Evolutionary conservation across 2,797 vertebrate genomes (phyloP), one percentile per base, ranked within the genome.

Genomic region (Pristis pectinata): DNA sequence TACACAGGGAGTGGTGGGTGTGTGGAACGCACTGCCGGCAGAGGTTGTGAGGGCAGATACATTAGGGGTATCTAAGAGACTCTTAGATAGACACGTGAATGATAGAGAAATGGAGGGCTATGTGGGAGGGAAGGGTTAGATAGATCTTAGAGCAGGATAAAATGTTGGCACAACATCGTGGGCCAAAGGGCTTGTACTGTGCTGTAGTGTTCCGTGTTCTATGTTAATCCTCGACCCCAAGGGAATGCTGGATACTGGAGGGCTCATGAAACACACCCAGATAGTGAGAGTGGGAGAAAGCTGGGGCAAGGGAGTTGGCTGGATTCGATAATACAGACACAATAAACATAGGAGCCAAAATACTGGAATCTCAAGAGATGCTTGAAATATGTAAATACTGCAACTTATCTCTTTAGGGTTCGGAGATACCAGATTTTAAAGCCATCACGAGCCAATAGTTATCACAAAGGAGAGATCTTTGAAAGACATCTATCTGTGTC

Each of bases 361-460:
- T 93, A 70, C 37, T 8, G 67, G 24, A 70, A 72, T 44, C 64
- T 93, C 11, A 27, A 67, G 64, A 67, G 64, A 93, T 93, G 41
- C n/a, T 13, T 93, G 61, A 93, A 93, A 93, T 93, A 93, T 93
- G 91, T 93, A 93, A 93, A 70, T 70, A 93, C 64, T 93, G 61
- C 24, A 93, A 70, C 64, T 93, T 93, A 70, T 70, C 91, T 67
- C 61, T 37, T 67, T 41, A 22, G 37, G 17, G 41, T 72, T 93
- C 91, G 22, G 11, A 70, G 61, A 70, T 44, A 41, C 17, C 37
- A 92, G 61, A 67, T 44, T 93, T 93, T 67, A 19, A 91, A 67
- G 87, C 87, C 56, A 24, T 37, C 56, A 64, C 10, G 56, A 92
- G 89, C 37, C 89, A 70, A 27, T 64, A 67, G 92, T 92, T 92